Evolutionary conservation across 2,113 vertebrate genomes (phyloP), one percentile per base, ranked within the genome.

Genomic region (Nothobranchius kuhntae): DNA sequence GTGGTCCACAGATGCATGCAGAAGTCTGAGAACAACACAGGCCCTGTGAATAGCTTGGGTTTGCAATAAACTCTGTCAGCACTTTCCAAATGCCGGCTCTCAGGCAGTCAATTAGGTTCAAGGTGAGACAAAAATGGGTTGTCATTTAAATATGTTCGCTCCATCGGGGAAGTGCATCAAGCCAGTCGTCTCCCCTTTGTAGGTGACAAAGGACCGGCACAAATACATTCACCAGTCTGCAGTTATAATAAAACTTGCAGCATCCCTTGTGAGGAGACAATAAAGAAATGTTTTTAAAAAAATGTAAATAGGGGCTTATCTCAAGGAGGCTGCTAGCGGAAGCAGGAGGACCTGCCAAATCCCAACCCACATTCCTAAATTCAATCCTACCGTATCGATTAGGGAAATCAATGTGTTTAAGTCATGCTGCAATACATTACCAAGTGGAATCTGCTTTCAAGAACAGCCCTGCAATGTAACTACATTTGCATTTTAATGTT

Each of bases 61-160:
- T 78, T 71, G 68, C 59, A 56, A 78, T 74, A 66, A 7, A 61
- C 60, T 51, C 73, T 78, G 86, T 91, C 91, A 90, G 91, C 90
- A 78, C 72, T 91, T 91, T 86, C 77, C 62, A 81, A 75, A 86
- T 79, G 50, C 72, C 59, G 57, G 73, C 82, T 84, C 72, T 84
- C 78, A 84, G 78, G 84, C 86, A 89, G 84, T 91, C 92, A 92
- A 91, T 92, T 91, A 90, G 77, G 86, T 90, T 91, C 90, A 93
- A 92, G 90, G 90, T 93, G 91, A 92, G 86, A 89, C 75, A 87
- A 88, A 91, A 48, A 85, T 55, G 71, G 84, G 84, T 89, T 84
- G 82, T 89, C 87, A 78, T 89, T 89, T 89, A 86, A 89, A 87
- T 50, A 54, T 74, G 84, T 88, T 82, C 74, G 84, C 87, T 87